phyloP scores from a whole-genome alignment of 1,140 invertebrate species.

The Sarcophaga bullata region DNA sequence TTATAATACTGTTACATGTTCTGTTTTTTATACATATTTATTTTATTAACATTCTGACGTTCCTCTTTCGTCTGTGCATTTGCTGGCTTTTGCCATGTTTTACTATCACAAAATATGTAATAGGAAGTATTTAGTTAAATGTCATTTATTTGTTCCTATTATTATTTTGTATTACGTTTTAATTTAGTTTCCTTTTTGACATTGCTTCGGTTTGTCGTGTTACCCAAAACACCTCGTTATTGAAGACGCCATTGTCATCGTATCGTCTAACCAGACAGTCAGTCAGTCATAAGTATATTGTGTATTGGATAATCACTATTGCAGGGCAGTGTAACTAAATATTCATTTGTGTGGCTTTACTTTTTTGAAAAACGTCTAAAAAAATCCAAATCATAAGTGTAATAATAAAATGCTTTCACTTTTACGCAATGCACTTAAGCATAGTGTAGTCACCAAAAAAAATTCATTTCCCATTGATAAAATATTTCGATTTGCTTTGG shows the following conservation, averaged over 20 bases:
- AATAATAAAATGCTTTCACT: slow-evolving; percentile 32
- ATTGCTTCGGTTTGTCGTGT: neutral
- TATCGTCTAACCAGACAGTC: neutral
- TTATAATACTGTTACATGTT: no score
- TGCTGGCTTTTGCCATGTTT: no score
- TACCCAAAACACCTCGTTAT: neutral
- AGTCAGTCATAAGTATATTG: neutral
- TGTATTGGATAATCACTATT: neutral
- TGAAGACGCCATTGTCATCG: neutral
- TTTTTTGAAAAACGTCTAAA: neutral
- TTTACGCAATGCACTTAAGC: slow-evolving; percentile 10
- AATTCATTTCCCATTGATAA: slow-evolving; percentile 28
- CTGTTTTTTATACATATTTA: no score
- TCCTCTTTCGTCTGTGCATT: no score
- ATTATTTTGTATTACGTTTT: neutral
- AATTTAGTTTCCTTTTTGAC: neutral
- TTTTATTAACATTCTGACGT: no score
- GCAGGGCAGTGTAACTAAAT: neutral
- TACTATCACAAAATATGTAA: no score
- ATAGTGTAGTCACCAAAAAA: slow-evolving; percentile 14
- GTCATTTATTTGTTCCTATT: neutral
- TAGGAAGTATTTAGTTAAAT: neutral
- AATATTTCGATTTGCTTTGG: neutral
- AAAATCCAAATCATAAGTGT: neutral
- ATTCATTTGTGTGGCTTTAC: slow-evolving; percentile 3